Evolutionary conservation across 1,140 invertebrate species (phyloP).

Genomic region (Helicoverpa armigera): DNA sequence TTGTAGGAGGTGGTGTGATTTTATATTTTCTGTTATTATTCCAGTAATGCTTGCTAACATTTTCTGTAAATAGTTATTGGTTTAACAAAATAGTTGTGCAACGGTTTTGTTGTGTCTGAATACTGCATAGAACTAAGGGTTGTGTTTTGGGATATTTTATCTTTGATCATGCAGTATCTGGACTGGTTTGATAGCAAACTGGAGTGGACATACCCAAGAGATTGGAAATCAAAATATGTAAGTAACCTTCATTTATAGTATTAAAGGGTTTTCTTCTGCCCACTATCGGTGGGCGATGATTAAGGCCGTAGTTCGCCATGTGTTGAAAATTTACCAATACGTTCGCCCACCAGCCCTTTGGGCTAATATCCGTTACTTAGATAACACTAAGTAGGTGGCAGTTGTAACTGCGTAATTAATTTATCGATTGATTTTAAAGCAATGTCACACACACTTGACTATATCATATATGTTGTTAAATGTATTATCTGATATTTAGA

Average conservation of each 20-base stretch:
- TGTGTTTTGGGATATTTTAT: too few species aligned
- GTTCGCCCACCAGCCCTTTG: conserved; percentile 44
- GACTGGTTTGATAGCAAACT: too few species aligned
- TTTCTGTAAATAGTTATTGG: neutral
- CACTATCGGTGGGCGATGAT: conserved; percentile 17
- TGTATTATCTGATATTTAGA: neutral
- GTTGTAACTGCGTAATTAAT: conserved; percentile 7
- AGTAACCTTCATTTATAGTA: neutral
- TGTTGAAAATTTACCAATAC: conserved; percentile 29
- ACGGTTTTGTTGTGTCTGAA: too few species aligned
- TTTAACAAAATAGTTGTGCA: too few species aligned
- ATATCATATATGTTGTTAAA: neutral
- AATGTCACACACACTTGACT: neutral
- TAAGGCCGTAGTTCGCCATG: conserved; percentile 30
- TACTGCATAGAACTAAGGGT: too few species aligned
- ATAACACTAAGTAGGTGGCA: neutral
- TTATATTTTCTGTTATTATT: too few species aligned
- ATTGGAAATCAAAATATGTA: too few species aligned
- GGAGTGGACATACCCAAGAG: too few species aligned
- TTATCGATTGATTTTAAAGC: conserved; percentile 17
- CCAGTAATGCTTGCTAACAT: too few species aligned
- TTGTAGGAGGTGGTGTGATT: too few species aligned
- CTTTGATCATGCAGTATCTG: too few species aligned
- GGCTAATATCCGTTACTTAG: conserved; percentile 2
- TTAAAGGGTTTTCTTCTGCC: conserved; percentile 27